Evolutionary conservation across 2,888 invertebrate species (phyloP).

Genomic region (Lordiphosa fenestrarum): DNA sequence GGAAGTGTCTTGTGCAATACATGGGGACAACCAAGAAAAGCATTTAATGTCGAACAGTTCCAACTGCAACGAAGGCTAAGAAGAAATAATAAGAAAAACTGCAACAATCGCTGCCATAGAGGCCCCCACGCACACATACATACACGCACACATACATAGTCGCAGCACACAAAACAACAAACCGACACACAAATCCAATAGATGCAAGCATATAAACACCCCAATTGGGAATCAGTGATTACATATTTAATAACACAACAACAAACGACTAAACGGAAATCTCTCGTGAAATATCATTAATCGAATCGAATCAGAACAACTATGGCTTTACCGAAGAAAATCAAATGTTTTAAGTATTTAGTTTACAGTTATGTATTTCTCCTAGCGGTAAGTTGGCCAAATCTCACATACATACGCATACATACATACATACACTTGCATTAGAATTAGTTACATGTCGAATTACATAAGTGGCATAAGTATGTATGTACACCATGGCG

Average conservation of each 20-base stretch:
- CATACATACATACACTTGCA: slow-evolving; percentile 2
- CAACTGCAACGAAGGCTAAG: slow-evolving; percentile 19
- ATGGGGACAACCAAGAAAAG: slow-evolving; percentile 18
- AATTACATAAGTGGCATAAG: slow-evolving; percentile 18
- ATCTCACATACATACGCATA: slow-evolving; percentile 1
- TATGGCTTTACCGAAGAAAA: slow-evolving; percentile 79
- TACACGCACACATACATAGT: slow-evolving; percentile 8
- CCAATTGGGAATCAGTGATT: slow-evolving; percentile 28
- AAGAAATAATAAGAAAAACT: slow-evolving; percentile 13
- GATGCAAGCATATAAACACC: slow-evolving; percentile 4
- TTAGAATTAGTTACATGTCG: slow-evolving; percentile 18
- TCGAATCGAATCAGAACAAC: slow-evolving; percentile 13
- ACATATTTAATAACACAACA: not conserved
- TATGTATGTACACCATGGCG: not conserved
- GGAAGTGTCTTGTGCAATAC: slow-evolving; percentile 26
- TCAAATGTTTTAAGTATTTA: slow-evolving; percentile 80
- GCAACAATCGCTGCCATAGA: slow-evolving; percentile 9
- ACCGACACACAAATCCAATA: slow-evolving; percentile 12
- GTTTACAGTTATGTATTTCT: slow-evolving; percentile 80
- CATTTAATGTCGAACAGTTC: slow-evolving; percentile 28
- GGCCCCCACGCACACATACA: slow-evolving; percentile 8
- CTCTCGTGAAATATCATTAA: slow-evolving; percentile 4
- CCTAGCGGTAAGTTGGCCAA: slow-evolving; percentile 77
- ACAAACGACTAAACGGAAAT: slow-evolving; percentile 9
- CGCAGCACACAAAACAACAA: slow-evolving; percentile 6